A percentile compares a stretch with the other conserved stretches of the same genome.
Conservation (phyloP, 2,797 vertebrate genomes). For the Podarcis siculus region DNA sequence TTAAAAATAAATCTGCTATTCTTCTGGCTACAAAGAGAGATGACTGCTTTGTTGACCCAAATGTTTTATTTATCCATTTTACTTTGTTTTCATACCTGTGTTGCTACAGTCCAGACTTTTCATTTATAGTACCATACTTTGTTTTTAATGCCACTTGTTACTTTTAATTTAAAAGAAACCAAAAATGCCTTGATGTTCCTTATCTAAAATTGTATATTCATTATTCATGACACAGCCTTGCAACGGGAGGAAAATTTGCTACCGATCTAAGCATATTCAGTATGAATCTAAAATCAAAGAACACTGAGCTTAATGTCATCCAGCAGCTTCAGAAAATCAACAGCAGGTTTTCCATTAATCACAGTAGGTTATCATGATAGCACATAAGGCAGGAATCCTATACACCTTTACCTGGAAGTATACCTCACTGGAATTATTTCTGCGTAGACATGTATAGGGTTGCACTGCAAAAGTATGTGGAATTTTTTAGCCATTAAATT, state of each 20-base stretch:
- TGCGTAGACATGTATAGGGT: too few species aligned
- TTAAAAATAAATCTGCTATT: background rate
- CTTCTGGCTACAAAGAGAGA: background rate
- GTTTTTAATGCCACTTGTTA: background rate
- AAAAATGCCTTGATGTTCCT: background rate
- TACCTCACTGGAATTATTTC: too few species aligned
- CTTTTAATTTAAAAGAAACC: too few species aligned
- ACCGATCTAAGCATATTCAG: background rate
- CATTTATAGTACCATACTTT: background rate
- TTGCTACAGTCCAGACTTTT: background rate
- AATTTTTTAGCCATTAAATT: background rate
- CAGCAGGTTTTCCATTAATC: background rate
- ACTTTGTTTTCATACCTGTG: background rate
- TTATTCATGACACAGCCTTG: background rate
- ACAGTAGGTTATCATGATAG: background rate
- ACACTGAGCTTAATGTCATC: background rate
- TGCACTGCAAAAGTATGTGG: background rate
- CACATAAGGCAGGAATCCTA: background rate
- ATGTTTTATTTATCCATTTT: background rate
- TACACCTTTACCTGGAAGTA: too few species aligned
- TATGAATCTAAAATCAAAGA: background rate
- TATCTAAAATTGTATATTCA: background rate
- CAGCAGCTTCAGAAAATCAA: background rate
- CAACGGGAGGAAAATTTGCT: background rate
- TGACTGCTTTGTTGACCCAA: constrained; percentile 21